Evolutionary conservation across 2,113 vertebrate genomes (phyloP).

Genomic region (Cygnus atratus): DNA sequence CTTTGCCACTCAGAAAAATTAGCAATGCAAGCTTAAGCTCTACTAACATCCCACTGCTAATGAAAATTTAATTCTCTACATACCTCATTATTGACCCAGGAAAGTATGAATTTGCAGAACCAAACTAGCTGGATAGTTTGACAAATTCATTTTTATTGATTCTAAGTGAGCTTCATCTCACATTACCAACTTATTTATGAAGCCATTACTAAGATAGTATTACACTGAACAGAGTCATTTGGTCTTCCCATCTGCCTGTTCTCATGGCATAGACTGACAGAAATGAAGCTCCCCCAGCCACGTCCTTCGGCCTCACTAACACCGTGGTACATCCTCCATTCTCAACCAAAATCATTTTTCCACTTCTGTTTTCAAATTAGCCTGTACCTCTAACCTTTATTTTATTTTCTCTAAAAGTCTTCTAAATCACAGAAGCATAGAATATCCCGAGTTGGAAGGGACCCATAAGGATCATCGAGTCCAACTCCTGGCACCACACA

Average conservation of each 20-base stretch:
- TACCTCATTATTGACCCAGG: not conserved
- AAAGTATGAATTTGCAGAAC: not conserved
- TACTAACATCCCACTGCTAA: not conserved
- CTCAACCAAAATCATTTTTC: fast-evolving
- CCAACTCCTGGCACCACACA: too few relatives aligned
- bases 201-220: not conserved
- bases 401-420: not conserved
- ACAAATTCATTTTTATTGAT: not conserved
- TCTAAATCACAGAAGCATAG: not conserved
- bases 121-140: not conserved
- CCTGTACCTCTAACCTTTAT: not conserved
- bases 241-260: not conserved
- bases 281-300: not conserved
- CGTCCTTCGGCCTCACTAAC: fast-evolving
- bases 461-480: too few relatives aligned
- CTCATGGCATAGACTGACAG: not conserved
- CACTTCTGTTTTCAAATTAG: not conserved
- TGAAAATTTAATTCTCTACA: fast-evolving
- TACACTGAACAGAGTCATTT: not conserved
- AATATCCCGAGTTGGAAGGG: too few relatives aligned
- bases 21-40: not conserved
- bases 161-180: not conserved
- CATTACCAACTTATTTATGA: not conserved
- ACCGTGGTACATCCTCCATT: not conserved
- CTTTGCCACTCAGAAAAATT: not conserved